phyloP scores from a whole-genome alignment of 2,113 vertebrate species.

The Pelecanus crispus region DNA sequence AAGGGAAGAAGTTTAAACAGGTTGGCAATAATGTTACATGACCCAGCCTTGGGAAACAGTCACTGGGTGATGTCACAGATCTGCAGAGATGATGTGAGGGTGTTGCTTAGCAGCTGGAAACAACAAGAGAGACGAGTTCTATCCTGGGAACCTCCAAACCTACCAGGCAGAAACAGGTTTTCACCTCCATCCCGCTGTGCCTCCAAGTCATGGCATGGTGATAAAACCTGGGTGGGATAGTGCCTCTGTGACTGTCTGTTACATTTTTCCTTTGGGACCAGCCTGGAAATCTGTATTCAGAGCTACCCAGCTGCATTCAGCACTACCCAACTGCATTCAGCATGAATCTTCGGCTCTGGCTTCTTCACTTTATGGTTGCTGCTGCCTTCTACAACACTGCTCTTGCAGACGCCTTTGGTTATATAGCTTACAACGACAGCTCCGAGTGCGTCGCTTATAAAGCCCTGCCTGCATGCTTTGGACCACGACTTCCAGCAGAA shows the following conservation, averaged over 20 bases:
- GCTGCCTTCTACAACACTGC: neutral
- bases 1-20: neutral
- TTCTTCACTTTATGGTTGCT: neutral
- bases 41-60: neutral
- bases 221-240: too few species aligned
- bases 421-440: neutral
- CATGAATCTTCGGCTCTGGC: neutral
- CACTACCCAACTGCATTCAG: neutral
- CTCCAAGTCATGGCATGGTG: neutral
- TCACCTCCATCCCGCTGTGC: neutral
- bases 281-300: neutral
- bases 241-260: neutral
- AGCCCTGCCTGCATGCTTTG: constrained; percentile 75
- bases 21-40: neutral
- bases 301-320: neutral
- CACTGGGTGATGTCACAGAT: neutral
- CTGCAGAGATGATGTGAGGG: neutral
- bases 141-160: neutral
- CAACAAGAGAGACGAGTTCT: neutral
- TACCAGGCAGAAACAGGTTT: neutral
- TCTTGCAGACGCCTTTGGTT: neutral
- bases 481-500: constrained; percentile 55
- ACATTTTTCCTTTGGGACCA: neutral
- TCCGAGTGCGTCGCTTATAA: constrained; percentile 62
- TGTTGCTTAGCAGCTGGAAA: neutral